Percentiles rank a stretch among this genome's conserved stretches.
Evolutionary conservation across 2,113 vertebrate genomes (phyloP).

Genomic region (Heteronetta atricapilla): DNA sequence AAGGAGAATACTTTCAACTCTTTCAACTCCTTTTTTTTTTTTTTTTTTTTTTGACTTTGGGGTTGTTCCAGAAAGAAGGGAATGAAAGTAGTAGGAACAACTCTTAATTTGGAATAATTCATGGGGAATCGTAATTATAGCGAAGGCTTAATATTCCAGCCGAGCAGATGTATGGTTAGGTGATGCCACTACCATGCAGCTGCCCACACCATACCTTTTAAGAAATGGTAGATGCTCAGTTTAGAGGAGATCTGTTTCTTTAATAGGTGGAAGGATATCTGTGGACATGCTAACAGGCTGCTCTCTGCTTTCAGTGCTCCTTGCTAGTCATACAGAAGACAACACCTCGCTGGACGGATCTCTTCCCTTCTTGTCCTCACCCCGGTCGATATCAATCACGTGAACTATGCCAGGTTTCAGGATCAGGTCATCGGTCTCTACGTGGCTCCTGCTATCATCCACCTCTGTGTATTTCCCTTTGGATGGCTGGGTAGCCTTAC

Average conservation of each 20-base stretch:
- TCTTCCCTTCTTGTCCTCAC: conserved; percentile 83
- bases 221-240: neutral
- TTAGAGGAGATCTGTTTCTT: conserved; percentile 85
- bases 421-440: conserved; percentile 81
- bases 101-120: conserved; percentile 56
- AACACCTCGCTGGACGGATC: conserved; percentile 84
- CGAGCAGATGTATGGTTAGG: neutral
- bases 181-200: neutral
- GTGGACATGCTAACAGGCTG: conserved; percentile 70
- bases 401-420: conserved; percentile 82
- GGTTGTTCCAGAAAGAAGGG: conserved; percentile 30
- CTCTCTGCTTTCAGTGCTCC: conserved; percentile 85
- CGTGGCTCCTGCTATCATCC: conserved; percentile 79
- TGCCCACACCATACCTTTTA: neutral
- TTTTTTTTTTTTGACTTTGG: neutral
- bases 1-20: conserved; percentile 25
- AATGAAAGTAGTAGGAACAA: neutral
- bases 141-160: conserved; percentile 26
- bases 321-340: conserved; percentile 93
- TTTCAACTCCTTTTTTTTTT: conserved; percentile 4
- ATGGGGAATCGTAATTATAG: conserved; percentile 30
- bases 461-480: conserved; percentile 88
- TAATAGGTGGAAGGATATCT: conserved; percentile 77
- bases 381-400: conserved; percentile 79
- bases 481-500: conserved; percentile 78